These are phyloP conservation scores for Ramphastos sulfuratus DNA, from an alignment of 2,113 vertebrate species.

Conservation along the genomic window DNA sequence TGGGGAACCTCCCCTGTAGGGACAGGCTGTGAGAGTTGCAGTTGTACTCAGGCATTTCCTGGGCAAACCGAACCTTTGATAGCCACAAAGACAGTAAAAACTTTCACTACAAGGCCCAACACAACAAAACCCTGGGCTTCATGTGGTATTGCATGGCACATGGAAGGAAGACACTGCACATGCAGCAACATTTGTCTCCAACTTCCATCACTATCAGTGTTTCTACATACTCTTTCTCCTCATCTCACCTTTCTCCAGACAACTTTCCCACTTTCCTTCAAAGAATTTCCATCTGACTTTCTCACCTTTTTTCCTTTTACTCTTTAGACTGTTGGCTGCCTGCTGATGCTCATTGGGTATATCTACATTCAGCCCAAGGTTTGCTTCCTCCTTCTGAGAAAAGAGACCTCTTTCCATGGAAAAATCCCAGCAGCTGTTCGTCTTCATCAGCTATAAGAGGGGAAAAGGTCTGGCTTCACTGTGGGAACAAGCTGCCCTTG, in stretches of 20 bases:
- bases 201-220: not conserved
- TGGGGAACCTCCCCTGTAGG: too few relatives aligned
- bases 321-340: not conserved
- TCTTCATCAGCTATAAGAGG: not conserved
- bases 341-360: not conserved
- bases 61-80: not conserved
- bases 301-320: not conserved
- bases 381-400: not conserved
- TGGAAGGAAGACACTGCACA: not conserved
- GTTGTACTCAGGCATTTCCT: not conserved
- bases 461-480: not conserved
- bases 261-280: not conserved
- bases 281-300: not conserved
- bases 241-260: not conserved
- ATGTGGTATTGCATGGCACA: rapidly evolving
- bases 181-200: not conserved
- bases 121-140: not conserved
- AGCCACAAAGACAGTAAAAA: not conserved
- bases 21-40: too few relatives aligned
- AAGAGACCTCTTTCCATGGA: not conserved
- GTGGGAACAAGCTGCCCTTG: conserved; percentile 25
- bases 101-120: not conserved
- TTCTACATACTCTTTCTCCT: not conserved
- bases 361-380: not conserved
- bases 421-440: conserved; percentile 18